Base-by-base conservation (phyloP, 2,888 invertebrate genomes). In the Ochropacha duplaris region DNA sequence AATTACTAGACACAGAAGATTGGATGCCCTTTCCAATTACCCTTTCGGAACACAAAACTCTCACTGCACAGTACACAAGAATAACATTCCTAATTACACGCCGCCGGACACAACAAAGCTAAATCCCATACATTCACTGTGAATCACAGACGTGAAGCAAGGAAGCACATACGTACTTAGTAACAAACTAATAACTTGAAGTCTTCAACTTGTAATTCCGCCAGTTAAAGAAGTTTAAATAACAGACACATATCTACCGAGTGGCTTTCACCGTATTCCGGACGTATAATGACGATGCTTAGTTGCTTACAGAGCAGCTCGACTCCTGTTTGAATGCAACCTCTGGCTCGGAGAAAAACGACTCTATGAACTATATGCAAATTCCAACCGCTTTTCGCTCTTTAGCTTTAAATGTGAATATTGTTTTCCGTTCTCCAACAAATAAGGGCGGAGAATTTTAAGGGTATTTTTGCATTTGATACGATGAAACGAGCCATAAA, bases 281-380 rank as follows among this genome's bases (percentile, higher is more conserved):
- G 51, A 22, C 28, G 31, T 52, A 52, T 52, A 52, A 52, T 52
- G 51, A 52, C 51, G 22, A n/a, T 31, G n/a, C 73, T 71, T 71
- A 73, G 22, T 6, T 31, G n/a, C 73, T 71, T 71, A 73, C 68
- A 76, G 70, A 44, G 36, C n/a, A 36, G 39, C 9, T 9, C 9
- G 16, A 19, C 19, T 3, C 39, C 19, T 44, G 12, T 44, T 44
- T 44, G 39, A 44, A 44, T 19, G 16, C 39, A 16, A 44, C 39
- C 68, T 68, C 64, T 66, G 69, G 71, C 72, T 70, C 78, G 74
- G 72, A 74, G 75, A 76, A 81, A 84, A 85, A 80, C 82, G 81
- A 81, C 76, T n/a, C n/a, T 72, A 69, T 60, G 67, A 78, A 74
- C 79, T 74, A 74, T 80, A 86, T 83, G 84, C 81, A 86, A 86